phyloP scores from a whole-genome alignment of 1,140 invertebrate genomes.

The Octopus bimaculoides region DNA sequence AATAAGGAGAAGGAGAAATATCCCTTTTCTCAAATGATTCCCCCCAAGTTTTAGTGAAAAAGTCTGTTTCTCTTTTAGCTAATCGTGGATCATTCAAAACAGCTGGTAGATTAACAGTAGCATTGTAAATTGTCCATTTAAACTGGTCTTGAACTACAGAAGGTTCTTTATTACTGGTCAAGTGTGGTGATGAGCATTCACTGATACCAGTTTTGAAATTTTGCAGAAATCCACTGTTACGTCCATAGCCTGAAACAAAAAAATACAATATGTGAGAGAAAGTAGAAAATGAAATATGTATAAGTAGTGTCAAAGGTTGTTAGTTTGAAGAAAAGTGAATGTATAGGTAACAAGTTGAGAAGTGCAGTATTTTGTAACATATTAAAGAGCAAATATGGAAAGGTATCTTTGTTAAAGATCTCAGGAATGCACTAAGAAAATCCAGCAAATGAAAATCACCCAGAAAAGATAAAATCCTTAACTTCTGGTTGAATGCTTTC shows the following conservation, averaged over 20 bases:
- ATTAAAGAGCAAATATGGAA: too few species aligned
- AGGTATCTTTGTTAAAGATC: too few species aligned
- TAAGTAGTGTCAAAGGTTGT: too few species aligned
- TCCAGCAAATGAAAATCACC: too few species aligned
- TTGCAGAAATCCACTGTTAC: too few species aligned
- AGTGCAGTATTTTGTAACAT: too few species aligned
- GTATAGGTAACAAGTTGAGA: too few species aligned
- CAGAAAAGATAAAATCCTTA: too few species aligned
- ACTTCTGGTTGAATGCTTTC: too few species aligned
- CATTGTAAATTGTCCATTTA: slow-evolving; percentile 62
- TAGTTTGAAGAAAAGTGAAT: too few species aligned
- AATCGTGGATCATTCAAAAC: slow-evolving; percentile 93
- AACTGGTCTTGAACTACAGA: slow-evolving; percentile 56
- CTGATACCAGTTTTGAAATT: background rate
- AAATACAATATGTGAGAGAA: background rate
- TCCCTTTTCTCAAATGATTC: slow-evolving; percentile 74
- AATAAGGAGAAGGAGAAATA: slow-evolving; percentile 73
- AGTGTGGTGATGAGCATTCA: background rate
- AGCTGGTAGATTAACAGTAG: slow-evolving; percentile 83
- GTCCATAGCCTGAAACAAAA: background rate
- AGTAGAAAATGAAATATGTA: too few species aligned
- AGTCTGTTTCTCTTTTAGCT: slow-evolving; percentile 68
- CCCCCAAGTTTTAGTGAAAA: slow-evolving; percentile 98
- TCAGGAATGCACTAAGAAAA: too few species aligned
- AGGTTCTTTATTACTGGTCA: slow-evolving; percentile 30